Percentiles rank a stretch among this genome's conserved stretches.
Evolutionary conservation across 2,113 vertebrate species (phyloP).

Genomic region (Hippocampus mohnikei): DNA sequence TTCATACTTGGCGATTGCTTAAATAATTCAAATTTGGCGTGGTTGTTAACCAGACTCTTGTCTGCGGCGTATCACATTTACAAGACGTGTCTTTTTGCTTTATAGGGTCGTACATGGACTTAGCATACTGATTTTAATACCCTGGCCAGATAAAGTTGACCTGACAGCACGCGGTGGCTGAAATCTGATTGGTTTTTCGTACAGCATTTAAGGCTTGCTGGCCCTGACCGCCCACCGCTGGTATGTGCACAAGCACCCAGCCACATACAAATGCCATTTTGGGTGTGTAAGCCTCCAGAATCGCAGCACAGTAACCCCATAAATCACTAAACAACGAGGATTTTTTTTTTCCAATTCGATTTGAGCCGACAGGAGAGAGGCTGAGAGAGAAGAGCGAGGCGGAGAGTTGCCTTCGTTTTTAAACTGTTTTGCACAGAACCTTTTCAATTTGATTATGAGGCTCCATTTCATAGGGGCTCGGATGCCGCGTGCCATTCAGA

Average conservation of each 20-base stretch:
- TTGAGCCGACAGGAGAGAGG: constrained; percentile 26
- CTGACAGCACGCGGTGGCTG: too few species aligned
- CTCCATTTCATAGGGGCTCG: constrained; percentile 58
- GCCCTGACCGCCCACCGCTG: too few species aligned
- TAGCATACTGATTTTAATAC: too few species aligned
- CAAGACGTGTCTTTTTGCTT: too few species aligned
- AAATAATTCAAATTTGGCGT: too few species aligned
- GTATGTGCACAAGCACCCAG: neutral
- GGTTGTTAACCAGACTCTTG: too few species aligned
- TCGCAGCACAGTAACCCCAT: constrained; percentile 24
- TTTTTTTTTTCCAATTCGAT: constrained; percentile 49
- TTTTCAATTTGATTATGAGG: constrained; percentile 69
- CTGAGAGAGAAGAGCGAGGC: constrained; percentile 20
- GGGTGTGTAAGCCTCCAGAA: constrained; percentile 26
- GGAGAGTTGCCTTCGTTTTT: constrained; percentile 56
- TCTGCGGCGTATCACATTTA: too few species aligned
- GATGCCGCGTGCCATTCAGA: constrained; percentile 49
- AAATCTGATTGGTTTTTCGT: too few species aligned
- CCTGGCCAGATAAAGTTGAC: too few species aligned
- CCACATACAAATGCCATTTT: constrained; percentile 19
- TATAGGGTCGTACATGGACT: too few species aligned
- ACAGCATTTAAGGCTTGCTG: neutral
- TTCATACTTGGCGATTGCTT: too few species aligned
- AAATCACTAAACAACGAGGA: constrained; percentile 26
- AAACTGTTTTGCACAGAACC: constrained; percentile 68